Percentiles rank a stretch among this genome's conserved stretches.
Conservation (phyloP, 1,140 invertebrate species). For the Lepidurus couesii region DNA sequence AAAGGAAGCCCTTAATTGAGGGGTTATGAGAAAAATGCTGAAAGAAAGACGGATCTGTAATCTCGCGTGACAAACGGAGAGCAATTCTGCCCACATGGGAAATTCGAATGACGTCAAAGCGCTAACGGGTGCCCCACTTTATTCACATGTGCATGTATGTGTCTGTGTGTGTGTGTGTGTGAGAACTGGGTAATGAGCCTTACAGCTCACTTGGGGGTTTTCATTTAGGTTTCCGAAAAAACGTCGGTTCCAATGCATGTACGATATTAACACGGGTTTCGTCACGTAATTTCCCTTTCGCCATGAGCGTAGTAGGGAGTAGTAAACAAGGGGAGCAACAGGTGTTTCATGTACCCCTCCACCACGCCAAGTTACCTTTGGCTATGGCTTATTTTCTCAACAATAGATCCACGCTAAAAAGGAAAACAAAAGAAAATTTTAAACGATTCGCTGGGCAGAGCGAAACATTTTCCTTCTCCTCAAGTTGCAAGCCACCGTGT, state of each 20-base stretch:
- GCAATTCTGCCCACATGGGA: not conserved
- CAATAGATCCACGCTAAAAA: too few species aligned
- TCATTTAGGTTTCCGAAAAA: not conserved
- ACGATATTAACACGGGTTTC: not conserved
- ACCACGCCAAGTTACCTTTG: not conserved
- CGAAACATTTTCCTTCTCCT: not conserved
- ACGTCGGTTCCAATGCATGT: not conserved
- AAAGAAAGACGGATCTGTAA: not conserved
- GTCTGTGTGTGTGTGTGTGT: not conserved
- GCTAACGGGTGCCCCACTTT: not conserved
- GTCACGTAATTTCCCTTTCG: not conserved
- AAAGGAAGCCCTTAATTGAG: constrained; percentile 3
- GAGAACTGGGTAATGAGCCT: constrained; percentile 1
- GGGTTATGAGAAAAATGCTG: not conserved
- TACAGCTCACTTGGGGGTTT: not conserved
- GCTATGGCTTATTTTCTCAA: too few species aligned
- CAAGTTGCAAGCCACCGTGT: not conserved
- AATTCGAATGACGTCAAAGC: constrained; percentile 7
- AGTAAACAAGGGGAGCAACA: not conserved
- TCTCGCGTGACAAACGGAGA: constrained; percentile 2
- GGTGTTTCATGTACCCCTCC: not conserved
- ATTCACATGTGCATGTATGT: not conserved
- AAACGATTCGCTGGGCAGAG: not conserved
- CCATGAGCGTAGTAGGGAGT: constrained; percentile 1
- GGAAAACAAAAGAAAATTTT: not conserved